A percentile compares a stretch with the other conserved stretches of the same genome.
Conservation (phyloP, 2,797 vertebrate species). For the Typhlichthys subterraneus region DNA sequence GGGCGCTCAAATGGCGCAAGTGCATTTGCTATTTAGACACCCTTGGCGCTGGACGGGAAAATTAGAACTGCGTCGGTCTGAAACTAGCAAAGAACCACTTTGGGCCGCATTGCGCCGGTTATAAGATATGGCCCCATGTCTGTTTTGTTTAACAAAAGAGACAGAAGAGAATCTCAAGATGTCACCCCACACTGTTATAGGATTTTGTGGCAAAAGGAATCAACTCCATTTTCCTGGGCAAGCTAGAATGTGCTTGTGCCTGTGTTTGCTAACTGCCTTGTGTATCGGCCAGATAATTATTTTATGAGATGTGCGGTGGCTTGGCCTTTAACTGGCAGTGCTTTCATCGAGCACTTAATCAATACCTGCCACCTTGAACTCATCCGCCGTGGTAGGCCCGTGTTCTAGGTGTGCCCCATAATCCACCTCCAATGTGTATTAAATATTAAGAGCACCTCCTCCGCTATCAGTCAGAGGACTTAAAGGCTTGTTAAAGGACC, state of each 20-base stretch:
- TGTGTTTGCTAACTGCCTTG: conserved; percentile 54
- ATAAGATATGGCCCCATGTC: no score
- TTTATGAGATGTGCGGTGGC: conserved; percentile 71
- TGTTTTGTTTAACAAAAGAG: conserved; percentile 14
- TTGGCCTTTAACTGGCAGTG: conserved; percentile 60
- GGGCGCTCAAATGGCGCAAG: no score
- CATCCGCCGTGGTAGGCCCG: conserved; percentile 67
- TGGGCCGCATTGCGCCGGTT: no score
- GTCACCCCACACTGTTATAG: conserved; percentile 44
- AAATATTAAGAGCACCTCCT: conserved; percentile 62
- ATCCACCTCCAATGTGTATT: conserved; percentile 76
- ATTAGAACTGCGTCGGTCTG: no score
- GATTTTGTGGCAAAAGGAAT: conserved; percentile 38
- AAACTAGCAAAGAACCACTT: no score
- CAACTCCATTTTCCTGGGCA: conserved; percentile 35
- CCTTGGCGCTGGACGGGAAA: no score
- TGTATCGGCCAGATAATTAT: conserved; percentile 65
- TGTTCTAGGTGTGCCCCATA: conserved; percentile 53
- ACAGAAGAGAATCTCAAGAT: conserved; percentile 34
- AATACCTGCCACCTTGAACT: conserved; percentile 77
- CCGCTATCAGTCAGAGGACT: conserved; percentile 64
- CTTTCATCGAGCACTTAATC: conserved; percentile 76
- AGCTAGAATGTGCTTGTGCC: conserved; percentile 26
- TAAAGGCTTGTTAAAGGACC: conserved; percentile 72
- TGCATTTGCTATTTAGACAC: no score